Evolutionary conservation across 2,888 invertebrate species (phyloP).

Genomic region (Ormyrus labotus): DNA sequence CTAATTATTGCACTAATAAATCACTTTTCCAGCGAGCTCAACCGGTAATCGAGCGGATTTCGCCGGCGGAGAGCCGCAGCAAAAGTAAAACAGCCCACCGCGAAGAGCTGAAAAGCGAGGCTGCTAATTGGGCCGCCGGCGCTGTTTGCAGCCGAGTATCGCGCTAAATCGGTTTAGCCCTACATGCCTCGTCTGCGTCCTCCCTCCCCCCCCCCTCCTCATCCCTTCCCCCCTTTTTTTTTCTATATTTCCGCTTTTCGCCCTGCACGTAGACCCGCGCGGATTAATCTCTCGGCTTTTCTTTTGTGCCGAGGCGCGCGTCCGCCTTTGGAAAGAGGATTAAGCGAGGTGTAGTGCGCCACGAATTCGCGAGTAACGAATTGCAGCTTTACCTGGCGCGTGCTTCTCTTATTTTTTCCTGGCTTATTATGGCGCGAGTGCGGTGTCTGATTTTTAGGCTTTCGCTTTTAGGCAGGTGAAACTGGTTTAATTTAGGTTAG

Average conservation of each 20-base stretch:
- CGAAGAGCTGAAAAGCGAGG: background rate
- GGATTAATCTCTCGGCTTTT: conserved; percentile 35
- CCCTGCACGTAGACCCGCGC: background rate
- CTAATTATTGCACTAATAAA: too few species aligned
- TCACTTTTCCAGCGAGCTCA: too few species aligned
- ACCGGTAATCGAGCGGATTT: too few species aligned
- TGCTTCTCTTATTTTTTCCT: conserved; percentile 15
- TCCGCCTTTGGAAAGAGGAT: conserved; percentile 17
- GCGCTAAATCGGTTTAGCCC: conserved; percentile 31
- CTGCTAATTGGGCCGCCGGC: conserved; percentile 24
- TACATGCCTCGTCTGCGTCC: background rate
- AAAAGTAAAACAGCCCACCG: background rate
- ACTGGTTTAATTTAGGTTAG: too few species aligned
- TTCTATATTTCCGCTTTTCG: background rate
- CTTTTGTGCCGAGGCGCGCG: background rate
- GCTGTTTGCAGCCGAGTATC: background rate
- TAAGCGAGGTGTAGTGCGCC: conserved; percentile 10
- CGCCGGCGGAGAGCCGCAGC: background rate
- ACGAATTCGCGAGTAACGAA: conserved; percentile 25
- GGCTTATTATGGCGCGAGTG: too few species aligned
- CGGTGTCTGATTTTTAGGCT: too few species aligned
- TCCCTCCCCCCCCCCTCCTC: background rate
- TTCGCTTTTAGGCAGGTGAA: too few species aligned
- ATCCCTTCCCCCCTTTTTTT: conserved; percentile 1
- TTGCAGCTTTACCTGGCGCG: conserved; percentile 3